These are phyloP conservation scores for Epinephelus fuscoguttatus DNA, from an alignment of 2,113 vertebrate species.

Conservation along the genomic window DNA sequence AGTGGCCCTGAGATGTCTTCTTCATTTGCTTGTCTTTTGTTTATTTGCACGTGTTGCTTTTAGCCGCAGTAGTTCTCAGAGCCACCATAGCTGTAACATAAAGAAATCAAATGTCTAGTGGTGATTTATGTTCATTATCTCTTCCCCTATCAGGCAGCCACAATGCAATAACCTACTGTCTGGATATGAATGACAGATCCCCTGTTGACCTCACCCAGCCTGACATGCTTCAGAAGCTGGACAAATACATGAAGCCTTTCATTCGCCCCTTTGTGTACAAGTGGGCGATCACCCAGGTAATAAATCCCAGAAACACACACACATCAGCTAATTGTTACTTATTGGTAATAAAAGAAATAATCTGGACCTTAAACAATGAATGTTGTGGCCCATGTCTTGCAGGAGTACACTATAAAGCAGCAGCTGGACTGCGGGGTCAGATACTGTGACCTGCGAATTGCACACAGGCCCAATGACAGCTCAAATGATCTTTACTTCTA, in stretches of 20 bases:
- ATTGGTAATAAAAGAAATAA: not conserved
- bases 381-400: constrained; percentile 28
- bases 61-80: not conserved
- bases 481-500: constrained; percentile 86
- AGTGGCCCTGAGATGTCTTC: not conserved
- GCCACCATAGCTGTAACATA: not conserved
- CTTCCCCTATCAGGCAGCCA: constrained; percentile 81
- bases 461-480: constrained; percentile 83
- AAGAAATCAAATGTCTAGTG: not conserved
- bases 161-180: constrained; percentile 87
- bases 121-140: not conserved
- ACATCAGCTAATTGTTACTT: not conserved
- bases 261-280: constrained; percentile 87
- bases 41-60: not conserved
- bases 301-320: not conserved
- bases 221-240: constrained; percentile 84
- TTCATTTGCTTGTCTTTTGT: not conserved
- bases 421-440: constrained; percentile 86
- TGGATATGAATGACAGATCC: constrained; percentile 85
- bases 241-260: constrained; percentile 86
- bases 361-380: not conserved
- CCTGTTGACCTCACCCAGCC: constrained; percentile 85
- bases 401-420: constrained; percentile 81
- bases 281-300: constrained; percentile 86
- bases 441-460: constrained; percentile 87